These are phyloP conservation scores for Sylvilagus floridanus DNA, from an alignment of 2,797 vertebrate genomes.

Conservation along the genomic window DNA sequence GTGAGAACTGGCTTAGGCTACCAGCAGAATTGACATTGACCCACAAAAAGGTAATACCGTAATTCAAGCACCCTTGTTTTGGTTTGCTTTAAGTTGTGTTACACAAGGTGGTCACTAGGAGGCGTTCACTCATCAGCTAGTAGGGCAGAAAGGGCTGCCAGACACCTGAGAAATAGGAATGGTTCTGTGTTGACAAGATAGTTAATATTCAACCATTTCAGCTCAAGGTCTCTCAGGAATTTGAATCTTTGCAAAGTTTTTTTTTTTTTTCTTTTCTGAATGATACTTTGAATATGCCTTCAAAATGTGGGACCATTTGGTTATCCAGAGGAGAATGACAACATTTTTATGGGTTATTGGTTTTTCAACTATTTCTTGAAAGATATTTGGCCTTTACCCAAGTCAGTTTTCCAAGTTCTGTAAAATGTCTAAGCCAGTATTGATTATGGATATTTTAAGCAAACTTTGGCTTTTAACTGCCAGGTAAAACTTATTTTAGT, in stretches of 20 bases:
- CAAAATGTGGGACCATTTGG: neutral
- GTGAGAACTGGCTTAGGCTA: neutral
- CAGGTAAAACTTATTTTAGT: neutral
- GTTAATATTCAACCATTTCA: neutral
- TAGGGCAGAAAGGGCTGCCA: neutral
- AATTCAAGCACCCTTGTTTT: neutral
- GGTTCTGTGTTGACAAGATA: neutral
- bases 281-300: neutral
- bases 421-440: neutral
- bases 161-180: neutral
- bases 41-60: neutral
- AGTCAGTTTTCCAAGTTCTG: neutral
- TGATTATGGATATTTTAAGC: constrained; percentile 15
- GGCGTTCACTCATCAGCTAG: constrained; percentile 75
- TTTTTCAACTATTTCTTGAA: constrained; percentile 26
- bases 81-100: constrained; percentile 64
- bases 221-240: neutral
- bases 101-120: constrained; percentile 80
- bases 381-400: neutral
- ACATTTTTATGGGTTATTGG: neutral
- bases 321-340: neutral
- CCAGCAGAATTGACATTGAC: neutral
- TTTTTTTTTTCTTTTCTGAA: neutral
- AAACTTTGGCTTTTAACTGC: neutral
- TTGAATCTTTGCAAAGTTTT: neutral